Percentiles rank a stretch among this genome's conserved stretches.
Evolutionary conservation across 1,140 invertebrate species (phyloP).

Genomic region (Brachionus paranguensis): DNA sequence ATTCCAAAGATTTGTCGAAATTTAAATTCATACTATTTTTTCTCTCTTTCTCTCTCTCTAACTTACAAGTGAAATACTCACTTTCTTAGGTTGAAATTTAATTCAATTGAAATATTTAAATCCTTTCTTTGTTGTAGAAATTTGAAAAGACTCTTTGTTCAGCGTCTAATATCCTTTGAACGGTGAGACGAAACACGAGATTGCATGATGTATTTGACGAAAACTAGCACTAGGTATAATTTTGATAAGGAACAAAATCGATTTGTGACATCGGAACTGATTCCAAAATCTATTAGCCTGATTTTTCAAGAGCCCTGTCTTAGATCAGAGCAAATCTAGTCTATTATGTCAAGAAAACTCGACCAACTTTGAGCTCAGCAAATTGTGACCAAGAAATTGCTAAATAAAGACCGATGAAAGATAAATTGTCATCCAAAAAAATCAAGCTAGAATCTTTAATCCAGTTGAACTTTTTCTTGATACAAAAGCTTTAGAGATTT

Average conservation of each 20-base stretch:
- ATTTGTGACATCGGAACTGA: background rate
- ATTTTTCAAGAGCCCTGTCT: background rate
- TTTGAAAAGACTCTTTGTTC: background rate
- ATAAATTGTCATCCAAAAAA: background rate
- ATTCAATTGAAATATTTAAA: slow-evolving; percentile 1
- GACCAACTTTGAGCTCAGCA: background rate
- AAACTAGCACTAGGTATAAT: background rate
- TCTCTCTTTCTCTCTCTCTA: background rate
- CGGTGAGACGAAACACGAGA: background rate
- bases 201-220: background rate
- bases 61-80: background rate
- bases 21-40: background rate
- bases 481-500: background rate
- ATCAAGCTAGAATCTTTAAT: background rate
- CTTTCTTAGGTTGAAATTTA: background rate
- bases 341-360: background rate
- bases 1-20: background rate
- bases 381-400: background rate
- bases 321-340: background rate
- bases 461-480: too few relatives aligned
- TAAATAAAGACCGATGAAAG: too few relatives aligned
- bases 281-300: background rate
- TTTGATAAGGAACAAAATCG: background rate
- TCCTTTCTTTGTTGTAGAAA: background rate
- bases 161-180: background rate